A percentile compares a stretch with the other conserved stretches of the same genome.
Evolutionary conservation across 2,797 vertebrate species (phyloP).

Genomic region (Semotilus atromaculatus): DNA sequence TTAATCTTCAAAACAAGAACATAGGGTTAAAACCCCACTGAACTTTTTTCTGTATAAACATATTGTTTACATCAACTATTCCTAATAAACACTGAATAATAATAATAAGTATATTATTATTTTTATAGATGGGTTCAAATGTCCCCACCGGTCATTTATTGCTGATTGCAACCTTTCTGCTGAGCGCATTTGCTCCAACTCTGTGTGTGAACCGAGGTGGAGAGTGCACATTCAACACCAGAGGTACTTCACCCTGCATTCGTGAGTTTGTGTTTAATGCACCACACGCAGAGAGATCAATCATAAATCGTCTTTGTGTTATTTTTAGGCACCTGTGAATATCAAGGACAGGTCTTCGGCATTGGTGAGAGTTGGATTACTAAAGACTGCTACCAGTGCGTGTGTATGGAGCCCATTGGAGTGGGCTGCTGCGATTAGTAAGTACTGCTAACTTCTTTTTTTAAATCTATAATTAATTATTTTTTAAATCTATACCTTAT

Average conservation of each 20-base stretch:
- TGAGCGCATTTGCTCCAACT: conserved; percentile 64
- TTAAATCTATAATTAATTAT: no score
- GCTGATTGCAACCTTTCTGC: conserved; percentile 67
- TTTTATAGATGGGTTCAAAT: conserved; percentile 47
- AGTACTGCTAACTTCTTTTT: conserved; percentile 53
- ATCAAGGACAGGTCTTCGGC: conserved; percentile 72
- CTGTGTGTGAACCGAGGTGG: conserved; percentile 70
- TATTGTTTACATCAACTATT: neutral
- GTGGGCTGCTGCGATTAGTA: conserved; percentile 82
- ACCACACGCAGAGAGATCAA: neutral
- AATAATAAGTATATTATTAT: neutral
- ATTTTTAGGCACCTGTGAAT: conserved; percentile 72
- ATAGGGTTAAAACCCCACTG: neutral
- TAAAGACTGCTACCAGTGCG: conserved; percentile 76
- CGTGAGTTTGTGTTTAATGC: neutral
- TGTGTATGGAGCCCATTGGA: conserved; percentile 82
- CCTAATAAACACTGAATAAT: neutral
- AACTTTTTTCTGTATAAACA: neutral
- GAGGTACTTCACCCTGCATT: conserved; percentile 68
- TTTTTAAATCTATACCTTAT: neutral
- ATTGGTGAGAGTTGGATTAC: conserved; percentile 80
- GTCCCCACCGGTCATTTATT: conserved; percentile 22
- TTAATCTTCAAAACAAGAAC: neutral
- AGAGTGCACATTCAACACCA: conserved; percentile 82
- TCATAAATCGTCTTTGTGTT: neutral